phyloP scores from a whole-genome alignment of 2,113 vertebrate species.

The Malurus alboscapulatus region DNA sequence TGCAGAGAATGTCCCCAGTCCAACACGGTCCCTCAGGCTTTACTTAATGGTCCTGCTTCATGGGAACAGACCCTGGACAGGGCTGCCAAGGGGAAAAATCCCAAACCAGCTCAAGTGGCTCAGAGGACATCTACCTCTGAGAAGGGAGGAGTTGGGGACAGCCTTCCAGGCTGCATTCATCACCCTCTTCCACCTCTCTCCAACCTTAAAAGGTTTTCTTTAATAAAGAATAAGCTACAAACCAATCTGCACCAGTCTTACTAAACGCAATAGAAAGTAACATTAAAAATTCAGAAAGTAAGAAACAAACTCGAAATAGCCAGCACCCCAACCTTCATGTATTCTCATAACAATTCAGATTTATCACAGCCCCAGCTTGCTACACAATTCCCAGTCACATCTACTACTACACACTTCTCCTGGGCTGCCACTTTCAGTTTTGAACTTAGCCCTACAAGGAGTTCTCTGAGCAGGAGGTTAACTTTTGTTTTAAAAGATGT shows the following conservation, averaged over 20 bases:
- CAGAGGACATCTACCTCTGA: neutral
- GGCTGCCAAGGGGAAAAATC: neutral
- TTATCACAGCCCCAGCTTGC: neutral
- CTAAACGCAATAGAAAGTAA: neutral
- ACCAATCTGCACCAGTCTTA: neutral
- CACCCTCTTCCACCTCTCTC: neutral
- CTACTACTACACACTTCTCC: neutral
- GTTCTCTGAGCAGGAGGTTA: neutral
- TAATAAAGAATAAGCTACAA: neutral
- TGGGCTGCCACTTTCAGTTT: neutral
- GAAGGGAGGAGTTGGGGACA: neutral
- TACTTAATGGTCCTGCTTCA: neutral
- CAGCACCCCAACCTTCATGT: neutral
- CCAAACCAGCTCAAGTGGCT: neutral
- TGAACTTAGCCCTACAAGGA: neutral
- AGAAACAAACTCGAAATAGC: neutral
- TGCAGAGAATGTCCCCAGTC: neutral
- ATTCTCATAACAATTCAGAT: neutral
- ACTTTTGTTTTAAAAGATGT: neutral
- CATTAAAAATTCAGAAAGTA: neutral
- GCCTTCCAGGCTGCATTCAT: neutral
- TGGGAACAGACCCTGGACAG: neutral
- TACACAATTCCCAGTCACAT: neutral
- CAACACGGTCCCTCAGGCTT: neutral
- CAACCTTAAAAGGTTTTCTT: neutral